Percentiles rank a stretch among this genome's conserved stretches.
phyloP scores from a whole-genome alignment of 2,797 vertebrate species.

The Lophius americanus region DNA sequence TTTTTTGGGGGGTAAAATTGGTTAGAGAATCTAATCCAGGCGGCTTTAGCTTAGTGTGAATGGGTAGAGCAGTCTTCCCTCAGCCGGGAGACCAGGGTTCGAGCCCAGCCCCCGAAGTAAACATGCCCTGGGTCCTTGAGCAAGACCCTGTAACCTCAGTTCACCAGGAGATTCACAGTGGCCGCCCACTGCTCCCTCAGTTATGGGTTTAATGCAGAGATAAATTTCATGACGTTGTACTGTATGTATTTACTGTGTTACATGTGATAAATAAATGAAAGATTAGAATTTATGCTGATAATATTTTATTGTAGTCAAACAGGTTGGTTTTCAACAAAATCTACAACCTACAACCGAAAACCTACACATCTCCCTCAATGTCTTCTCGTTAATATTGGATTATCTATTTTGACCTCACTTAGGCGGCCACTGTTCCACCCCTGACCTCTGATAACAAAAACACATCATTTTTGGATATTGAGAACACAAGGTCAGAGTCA shows the following conservation, averaged over 20 bases:
- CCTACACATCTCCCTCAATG: not conserved
- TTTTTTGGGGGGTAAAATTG: not conserved
- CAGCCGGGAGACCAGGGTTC: too few species aligned
- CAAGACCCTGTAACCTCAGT: too few species aligned
- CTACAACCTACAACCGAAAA: not conserved
- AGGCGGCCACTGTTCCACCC: conserved; percentile 36
- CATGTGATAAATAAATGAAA: too few species aligned
- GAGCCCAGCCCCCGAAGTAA: too few species aligned
- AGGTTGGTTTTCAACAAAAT: not conserved
- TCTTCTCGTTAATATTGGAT: not conserved
- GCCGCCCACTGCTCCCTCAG: too few species aligned
- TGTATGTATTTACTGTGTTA: not conserved
- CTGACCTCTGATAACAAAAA: conserved; percentile 57
- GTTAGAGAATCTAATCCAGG: too few species aligned
- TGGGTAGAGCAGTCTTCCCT: too few species aligned
- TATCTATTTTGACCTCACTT: conserved; percentile 8
- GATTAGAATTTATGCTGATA: not conserved
- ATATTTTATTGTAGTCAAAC: not conserved
- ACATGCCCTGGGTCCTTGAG: too few species aligned
- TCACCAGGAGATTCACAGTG: too few species aligned
- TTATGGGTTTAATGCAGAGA: too few species aligned
- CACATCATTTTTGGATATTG: conserved; percentile 58
- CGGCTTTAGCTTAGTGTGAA: too few species aligned
- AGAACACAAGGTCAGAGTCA: conserved; percentile 35
- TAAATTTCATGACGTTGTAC: not conserved